Conservation (phyloP, 1,140 invertebrate genomes). For the Saxidomus purpurata region DNA sequence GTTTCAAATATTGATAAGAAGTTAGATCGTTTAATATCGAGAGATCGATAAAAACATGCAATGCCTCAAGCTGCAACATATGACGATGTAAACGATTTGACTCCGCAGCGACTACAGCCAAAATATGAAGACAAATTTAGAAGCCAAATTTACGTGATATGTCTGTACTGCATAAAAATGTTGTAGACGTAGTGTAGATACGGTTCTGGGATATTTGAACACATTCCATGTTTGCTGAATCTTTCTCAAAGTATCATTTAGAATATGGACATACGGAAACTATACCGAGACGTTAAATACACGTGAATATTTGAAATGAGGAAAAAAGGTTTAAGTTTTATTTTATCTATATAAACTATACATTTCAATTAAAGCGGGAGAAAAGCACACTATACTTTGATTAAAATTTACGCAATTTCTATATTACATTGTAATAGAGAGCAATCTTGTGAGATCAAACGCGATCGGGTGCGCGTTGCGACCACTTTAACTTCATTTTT, state of each 20-base stretch:
- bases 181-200: background rate
- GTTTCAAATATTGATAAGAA: conserved; percentile 55
- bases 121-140: background rate
- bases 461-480: no score
- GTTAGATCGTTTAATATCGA: conserved; percentile 34
- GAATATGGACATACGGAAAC: no score
- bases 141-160: background rate
- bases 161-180: background rate
- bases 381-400: no score
- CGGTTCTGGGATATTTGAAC: background rate
- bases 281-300: background rate
- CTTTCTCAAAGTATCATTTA: no score
- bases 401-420: no score
- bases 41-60: background rate
- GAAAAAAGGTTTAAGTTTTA: background rate
- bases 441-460: no score
- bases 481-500: no score
- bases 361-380: no score
- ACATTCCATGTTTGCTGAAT: background rate
- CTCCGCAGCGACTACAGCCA: background rate
- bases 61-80: background rate
- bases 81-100: background rate
- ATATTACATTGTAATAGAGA: no score
- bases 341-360: background rate
- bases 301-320: background rate